A percentile compares a stretch with the other conserved stretches of the same genome.
These are phyloP conservation scores for Bovichtus variegatus DNA, from an alignment of 2,797 vertebrate genomes.

Conservation along the genomic window DNA sequence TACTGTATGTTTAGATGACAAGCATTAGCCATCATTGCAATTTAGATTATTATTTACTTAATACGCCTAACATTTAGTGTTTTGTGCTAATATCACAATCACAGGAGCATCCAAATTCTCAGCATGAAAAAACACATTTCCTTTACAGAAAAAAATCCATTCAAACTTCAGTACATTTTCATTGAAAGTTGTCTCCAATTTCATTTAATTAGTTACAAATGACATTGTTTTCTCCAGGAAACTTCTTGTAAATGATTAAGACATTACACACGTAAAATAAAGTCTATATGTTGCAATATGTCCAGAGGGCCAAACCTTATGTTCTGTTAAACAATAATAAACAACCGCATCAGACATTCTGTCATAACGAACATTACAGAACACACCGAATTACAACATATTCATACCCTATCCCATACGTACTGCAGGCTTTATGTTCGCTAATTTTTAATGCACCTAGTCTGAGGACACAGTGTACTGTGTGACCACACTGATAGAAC, in stretches of 20 bases:
- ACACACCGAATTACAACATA: neutral
- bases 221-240: neutral
- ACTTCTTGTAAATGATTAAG: neutral
- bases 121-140: neutral
- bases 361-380: neutral
- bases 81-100: neutral
- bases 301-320: neutral
- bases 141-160: too few relatives aligned
- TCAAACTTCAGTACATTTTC: too few relatives aligned
- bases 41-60: too few relatives aligned
- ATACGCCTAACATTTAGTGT: neutral
- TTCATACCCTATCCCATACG: neutral
- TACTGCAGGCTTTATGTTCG: neutral
- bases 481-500: neutral
- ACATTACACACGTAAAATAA: neutral
- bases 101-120: neutral
- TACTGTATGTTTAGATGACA: neutral
- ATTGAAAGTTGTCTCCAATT: neutral
- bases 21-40: too few relatives aligned
- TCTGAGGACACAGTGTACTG: slow-evolving; percentile 3
- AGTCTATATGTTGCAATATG: too few relatives aligned
- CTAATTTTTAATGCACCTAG: slow-evolving; percentile 39
- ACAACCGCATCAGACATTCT: neutral
- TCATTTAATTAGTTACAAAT: neutral
- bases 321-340: neutral